Percentiles rank a stretch among this genome's conserved stretches.
phyloP scores from a whole-genome alignment of 2,888 invertebrate genomes.

The Maniola hyperantus region DNA sequence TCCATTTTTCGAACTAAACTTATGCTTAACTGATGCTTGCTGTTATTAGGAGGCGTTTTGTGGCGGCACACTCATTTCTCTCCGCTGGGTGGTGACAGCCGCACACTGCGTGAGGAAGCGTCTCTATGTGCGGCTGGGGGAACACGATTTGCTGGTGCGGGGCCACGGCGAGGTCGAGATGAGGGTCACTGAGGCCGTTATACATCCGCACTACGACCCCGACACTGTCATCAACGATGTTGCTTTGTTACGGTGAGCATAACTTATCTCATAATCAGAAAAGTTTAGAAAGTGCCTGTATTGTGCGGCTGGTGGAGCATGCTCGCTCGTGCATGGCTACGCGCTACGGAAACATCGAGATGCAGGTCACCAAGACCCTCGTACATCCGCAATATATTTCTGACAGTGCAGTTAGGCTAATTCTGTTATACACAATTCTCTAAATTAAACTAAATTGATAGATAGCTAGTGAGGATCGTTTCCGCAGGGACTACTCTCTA shows the following conservation, averaged over 20 bases:
- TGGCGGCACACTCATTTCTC: slow-evolving; percentile 91
- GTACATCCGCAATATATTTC: slow-evolving; percentile 89
- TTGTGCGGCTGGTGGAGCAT: slow-evolving; percentile 92
- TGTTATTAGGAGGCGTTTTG: slow-evolving; percentile 91
- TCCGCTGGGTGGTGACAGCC: slow-evolving; percentile 93
- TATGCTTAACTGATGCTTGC: no score
- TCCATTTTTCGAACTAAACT: no score
- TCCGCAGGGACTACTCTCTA: no score
- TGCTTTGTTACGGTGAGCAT: slow-evolving; percentile 87
- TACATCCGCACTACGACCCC: slow-evolving; percentile 93
- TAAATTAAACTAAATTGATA: no score
- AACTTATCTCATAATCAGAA: not conserved
- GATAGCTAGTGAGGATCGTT: no score
- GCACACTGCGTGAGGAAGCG: slow-evolving; percentile 92
- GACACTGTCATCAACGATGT: slow-evolving; percentile 97
- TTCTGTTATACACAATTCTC: no score
- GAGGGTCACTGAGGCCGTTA: slow-evolving; percentile 87
- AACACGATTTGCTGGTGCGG: slow-evolving; percentile 89
- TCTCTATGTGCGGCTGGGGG: slow-evolving; percentile 91
- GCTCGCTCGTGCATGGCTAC: slow-evolving; percentile 82
- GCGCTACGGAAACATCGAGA: slow-evolving; percentile 90
- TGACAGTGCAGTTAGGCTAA: no score
- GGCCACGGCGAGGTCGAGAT: slow-evolving; percentile 91
- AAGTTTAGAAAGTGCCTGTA: slow-evolving; percentile 84
- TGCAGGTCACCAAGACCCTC: slow-evolving; percentile 88